Percentiles rank a stretch among this genome's conserved stretches.
Conservation (phyloP, 2,113 vertebrate species). For the Nipponia nippon region DNA sequence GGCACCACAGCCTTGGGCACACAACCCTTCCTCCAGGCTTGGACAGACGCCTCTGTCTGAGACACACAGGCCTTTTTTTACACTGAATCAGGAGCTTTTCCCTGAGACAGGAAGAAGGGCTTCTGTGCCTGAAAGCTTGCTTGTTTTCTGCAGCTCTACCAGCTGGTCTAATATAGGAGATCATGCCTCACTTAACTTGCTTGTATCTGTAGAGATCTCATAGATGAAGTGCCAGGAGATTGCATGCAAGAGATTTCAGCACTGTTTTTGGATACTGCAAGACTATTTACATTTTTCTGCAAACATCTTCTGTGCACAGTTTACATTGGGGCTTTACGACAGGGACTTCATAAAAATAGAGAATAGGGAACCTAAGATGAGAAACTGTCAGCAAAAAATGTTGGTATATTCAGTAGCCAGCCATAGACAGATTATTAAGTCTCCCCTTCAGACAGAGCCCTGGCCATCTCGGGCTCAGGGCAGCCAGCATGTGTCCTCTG, state of each 20-base stretch:
- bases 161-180: background rate
- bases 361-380: background rate
- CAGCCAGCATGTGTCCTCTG: background rate
- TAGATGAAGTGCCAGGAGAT: background rate
- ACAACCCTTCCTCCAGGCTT: accelerated
- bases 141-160: background rate
- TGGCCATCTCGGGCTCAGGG: background rate
- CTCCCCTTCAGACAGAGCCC: background rate
- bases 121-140: background rate
- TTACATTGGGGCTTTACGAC: background rate
- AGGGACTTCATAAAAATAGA: background rate
- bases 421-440: background rate
- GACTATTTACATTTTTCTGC: background rate
- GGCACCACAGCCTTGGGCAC: background rate
- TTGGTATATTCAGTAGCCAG: background rate
- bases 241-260: background rate
- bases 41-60: background rate
- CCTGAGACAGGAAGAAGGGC: background rate
- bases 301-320: background rate
- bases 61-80: background rate
- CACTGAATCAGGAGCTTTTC: background rate
- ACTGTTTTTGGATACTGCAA: background rate
- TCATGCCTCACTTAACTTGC: background rate
- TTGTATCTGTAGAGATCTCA: background rate
- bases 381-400: background rate